Evolutionary conservation across 2,888 invertebrate genomes (phyloP).

Genomic region (Cecidostiba fungosa): DNA sequence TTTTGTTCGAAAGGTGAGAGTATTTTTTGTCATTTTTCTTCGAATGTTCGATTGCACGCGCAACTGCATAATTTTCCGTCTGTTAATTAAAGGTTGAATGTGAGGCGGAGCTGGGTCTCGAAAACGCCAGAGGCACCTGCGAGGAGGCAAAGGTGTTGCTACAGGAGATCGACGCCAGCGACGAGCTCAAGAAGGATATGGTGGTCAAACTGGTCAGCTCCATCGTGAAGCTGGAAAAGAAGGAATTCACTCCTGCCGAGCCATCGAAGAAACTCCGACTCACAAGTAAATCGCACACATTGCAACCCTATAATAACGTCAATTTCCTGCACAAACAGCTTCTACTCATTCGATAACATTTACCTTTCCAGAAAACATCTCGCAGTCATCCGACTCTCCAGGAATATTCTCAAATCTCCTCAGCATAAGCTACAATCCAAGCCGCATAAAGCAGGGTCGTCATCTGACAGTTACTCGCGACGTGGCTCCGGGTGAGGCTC

Average conservation of each 20-base stretch:
- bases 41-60: not conserved
- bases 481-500: conserved; percentile 35
- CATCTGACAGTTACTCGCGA: conserved; percentile 34
- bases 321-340: not conserved
- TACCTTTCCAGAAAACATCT: not conserved
- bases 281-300: not conserved
- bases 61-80: not conserved
- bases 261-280: not conserved
- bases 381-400: conserved; percentile 5
- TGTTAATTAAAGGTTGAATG: conserved; percentile 54
- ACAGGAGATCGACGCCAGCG: conserved; percentile 9
- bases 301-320: not conserved
- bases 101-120: conserved; percentile 48
- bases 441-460: conserved; percentile 9
- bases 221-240: conserved; percentile 47
- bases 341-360: not conserved
- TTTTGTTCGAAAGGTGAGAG: conserved; percentile 47
- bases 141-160: conserved; percentile 30
- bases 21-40: not conserved
- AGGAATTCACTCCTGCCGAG: not conserved
- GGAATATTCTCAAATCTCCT: conserved; percentile 15
- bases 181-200: conserved; percentile 34
- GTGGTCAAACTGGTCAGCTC: conserved; percentile 49
- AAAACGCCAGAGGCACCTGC: conserved; percentile 44
- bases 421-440: not conserved